phyloP scores from a whole-genome alignment of 2,888 invertebrate genomes.

The Linnaemya tessellans region DNA sequence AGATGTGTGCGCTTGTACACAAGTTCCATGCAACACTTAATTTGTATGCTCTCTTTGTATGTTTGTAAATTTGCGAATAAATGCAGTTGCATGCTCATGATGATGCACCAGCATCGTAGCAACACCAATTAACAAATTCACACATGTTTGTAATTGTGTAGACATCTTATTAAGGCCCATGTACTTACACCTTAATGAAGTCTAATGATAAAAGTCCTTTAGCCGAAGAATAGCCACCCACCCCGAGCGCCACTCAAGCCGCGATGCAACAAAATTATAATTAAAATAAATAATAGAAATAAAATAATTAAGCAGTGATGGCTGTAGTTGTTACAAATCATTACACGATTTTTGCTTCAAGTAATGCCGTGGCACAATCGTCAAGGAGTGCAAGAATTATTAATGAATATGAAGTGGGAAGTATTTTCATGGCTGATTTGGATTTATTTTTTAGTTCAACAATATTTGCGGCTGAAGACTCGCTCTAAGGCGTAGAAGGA shows the following conservation, averaged over 20 bases:
- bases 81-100: constrained; percentile 40
- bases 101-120: constrained; percentile 33
- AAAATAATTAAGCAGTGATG: constrained; percentile 41
- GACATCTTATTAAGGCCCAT: constrained; percentile 49
- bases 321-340: constrained; percentile 52
- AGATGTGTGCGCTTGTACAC: constrained; percentile 46
- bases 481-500: too few relatives aligned
- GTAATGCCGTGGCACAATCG: background rate
- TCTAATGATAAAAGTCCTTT: constrained; percentile 71
- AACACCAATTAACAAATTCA: constrained; percentile 69
- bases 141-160: constrained; percentile 48
- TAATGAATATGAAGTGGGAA: background rate
- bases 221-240: constrained; percentile 45
- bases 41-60: constrained; percentile 59
- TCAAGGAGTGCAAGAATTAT: background rate
- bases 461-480: too few relatives aligned
- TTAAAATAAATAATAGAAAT: constrained; percentile 19
- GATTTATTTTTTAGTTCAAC: too few relatives aligned
- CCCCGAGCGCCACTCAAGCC: background rate
- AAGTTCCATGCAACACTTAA: constrained; percentile 68
- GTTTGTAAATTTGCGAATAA: constrained; percentile 46
- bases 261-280: constrained; percentile 23
- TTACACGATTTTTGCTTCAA: constrained; percentile 18
- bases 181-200: constrained; percentile 65
- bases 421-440: too few relatives aligned